Base-by-base conservation (phyloP, 2,888 invertebrate genomes). In the Drosophila mulleri region DNA sequence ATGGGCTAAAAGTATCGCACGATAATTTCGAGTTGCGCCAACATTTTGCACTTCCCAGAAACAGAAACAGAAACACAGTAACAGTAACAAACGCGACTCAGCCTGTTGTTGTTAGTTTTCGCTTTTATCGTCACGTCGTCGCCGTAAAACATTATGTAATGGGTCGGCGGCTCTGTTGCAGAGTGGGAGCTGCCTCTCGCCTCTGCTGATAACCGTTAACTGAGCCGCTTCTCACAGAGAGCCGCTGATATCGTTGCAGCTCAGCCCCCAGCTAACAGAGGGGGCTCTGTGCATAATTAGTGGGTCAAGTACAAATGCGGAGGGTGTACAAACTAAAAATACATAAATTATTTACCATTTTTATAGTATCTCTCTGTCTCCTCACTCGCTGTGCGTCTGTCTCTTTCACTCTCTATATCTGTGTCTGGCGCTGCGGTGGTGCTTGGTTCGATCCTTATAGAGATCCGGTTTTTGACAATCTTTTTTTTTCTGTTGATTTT, bases 111-210 rank as follows among this genome's bases (percentile, higher is more conserved):
- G 45, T 47, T 47, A 37, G 45, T 48, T 60, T 75, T 57, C 44
- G 57, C 32, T 63, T 76, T 84, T 83, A 85, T 88, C 83, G 81
- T 75, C 88, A 85, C 81, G 84, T 79, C 59, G 71, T 61, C 59
- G 79, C 74, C 77, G 77, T 79, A 72, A 83, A 68, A 67, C 60
- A 72, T 84, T 84, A 77, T 84, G 80, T 76, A 87, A 84, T 78
- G 63, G 58, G 53, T 47, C 29, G 57, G 20, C 67, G 60, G 63
- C 70, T 70, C 48, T 60, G 61, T 48, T 60, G 61, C 41, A 20
- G 48, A 39, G 62, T 35, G 42, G 37, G 37, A 5, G 32, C 57
- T 20, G 32, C 42, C 60, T 14, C 59, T 61, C 75, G 32, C 50
- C 18, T 7, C 50, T 14, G 1, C 54, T 53, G 23, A 41, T 52